Evolutionary conservation across 1,140 invertebrate genomes (phyloP), one percentile per base, ranked within the genome.

Genomic region (Macrosteles quadrilineatus): DNA sequence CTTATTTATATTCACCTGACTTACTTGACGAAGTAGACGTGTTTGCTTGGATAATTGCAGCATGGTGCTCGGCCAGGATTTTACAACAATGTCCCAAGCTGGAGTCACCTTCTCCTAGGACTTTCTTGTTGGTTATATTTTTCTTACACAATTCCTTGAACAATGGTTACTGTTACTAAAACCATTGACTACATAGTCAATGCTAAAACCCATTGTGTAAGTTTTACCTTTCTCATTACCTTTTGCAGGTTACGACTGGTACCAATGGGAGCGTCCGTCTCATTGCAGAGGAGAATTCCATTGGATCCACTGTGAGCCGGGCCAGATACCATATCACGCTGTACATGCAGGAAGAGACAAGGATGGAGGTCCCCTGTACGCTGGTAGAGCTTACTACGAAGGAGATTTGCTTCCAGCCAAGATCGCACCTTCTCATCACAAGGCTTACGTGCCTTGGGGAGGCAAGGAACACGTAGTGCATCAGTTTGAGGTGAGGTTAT

Each of bases 331-430:
- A 9, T 70, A 77, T 1, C 77, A 78, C 36, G 90, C 90, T 3
- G 83, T 94, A 4, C 74, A 78, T 0, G 92, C 88, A 11, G 92
- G 92, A 4, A 81, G 83, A 2, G 92, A 94, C 74, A 74, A 79
- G 3, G 90, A 92, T 75, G 90, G 90, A n/a, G 82, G 83, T 0
- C 80, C 84, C 40, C 89, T 94, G 64, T 93, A 86, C 75, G 87
- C 92, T 2, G 92, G 91, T 1, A 83, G 92, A 65, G 88, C 88
- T 0, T 86, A 80, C 50, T 87, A 92, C 76, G 83, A 87, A 67
- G 89, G 89, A 1, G 90, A 92, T 75, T 81, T 90, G 75, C 72
- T 93, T 12, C 91, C 91, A 14, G 90, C 90, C 0, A 93, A 93
- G 81, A 83, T 93, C 3, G 88, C 91, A 29, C 90, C 91, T 0